Percentiles rank a stretch among this genome's conserved stretches.
Conservation (phyloP, 2,888 invertebrate genomes). For the Aspidiotus rigidus region DNA sequence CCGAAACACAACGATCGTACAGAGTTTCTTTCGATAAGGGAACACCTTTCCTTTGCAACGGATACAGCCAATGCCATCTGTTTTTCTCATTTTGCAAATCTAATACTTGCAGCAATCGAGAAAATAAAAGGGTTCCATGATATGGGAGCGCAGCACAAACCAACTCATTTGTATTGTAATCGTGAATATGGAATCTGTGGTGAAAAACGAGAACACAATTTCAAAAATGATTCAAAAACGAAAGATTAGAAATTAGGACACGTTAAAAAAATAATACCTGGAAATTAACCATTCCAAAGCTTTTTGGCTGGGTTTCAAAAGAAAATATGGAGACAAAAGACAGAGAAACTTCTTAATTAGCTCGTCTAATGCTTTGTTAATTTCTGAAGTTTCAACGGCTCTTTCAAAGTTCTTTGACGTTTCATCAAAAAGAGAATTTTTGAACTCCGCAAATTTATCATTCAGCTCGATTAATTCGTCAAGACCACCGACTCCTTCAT, state of each 20-base stretch:
- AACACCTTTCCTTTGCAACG: slow-evolving; percentile 64
- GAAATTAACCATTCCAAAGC: slow-evolving; percentile 90
- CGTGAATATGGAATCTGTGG: slow-evolving; percentile 69
- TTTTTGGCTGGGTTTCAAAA: slow-evolving; percentile 75
- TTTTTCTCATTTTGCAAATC: slow-evolving; percentile 50
- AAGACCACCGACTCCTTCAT: slow-evolving; percentile 63
- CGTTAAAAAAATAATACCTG: slow-evolving; percentile 38
- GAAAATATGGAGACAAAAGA: slow-evolving; percentile 77
- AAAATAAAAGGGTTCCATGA: slow-evolving; percentile 85
- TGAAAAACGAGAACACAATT: background rate
- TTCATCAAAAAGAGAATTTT: slow-evolving; percentile 64
- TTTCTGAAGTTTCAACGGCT: slow-evolving; percentile 60
- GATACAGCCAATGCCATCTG: slow-evolving; percentile 66
- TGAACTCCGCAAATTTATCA: slow-evolving; percentile 61
- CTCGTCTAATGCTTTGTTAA: slow-evolving; percentile 65
- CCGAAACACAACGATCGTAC: slow-evolving; percentile 60
- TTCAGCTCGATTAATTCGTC: slow-evolving; percentile 70
- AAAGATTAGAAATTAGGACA: background rate
- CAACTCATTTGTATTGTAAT: slow-evolving; percentile 74
- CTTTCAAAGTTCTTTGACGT: slow-evolving; percentile 71
- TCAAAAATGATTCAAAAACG: background rate
- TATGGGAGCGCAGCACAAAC: slow-evolving; percentile 79
- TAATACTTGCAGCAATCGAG: slow-evolving; percentile 65
- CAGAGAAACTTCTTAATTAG: slow-evolving; percentile 69
- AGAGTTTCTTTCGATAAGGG: slow-evolving; percentile 63